A percentile compares a stretch with the other conserved stretches of the same genome.
These are phyloP conservation scores for Pegoplata infirma DNA, from an alignment of 2,888 invertebrate species.

Conservation along the genomic window DNA sequence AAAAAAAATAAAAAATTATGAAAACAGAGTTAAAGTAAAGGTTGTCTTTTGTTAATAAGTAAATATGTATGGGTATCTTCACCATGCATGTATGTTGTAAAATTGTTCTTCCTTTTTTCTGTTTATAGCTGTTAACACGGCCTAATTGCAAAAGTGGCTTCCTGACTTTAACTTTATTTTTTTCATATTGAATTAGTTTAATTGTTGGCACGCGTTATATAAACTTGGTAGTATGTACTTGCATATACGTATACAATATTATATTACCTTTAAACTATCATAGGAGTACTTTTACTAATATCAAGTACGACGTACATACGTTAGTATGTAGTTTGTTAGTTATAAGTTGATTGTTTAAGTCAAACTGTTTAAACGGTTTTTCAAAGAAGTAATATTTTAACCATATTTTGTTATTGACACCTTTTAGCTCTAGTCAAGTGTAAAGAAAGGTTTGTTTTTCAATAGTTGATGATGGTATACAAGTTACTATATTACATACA, in stretches of 20 bases:
- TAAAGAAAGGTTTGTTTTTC: slow-evolving; percentile 52
- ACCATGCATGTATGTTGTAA: background rate
- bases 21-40: background rate
- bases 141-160: slow-evolving; percentile 64
- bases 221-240: slow-evolving; percentile 3
- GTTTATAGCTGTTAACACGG: slow-evolving; percentile 54
- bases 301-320: background rate
- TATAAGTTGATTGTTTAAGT: slow-evolving; percentile 61
- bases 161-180: slow-evolving; percentile 26
- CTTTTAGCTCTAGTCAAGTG: slow-evolving; percentile 56
- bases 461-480: slow-evolving; percentile 35
- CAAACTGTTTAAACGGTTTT: slow-evolving; percentile 51
- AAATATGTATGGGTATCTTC: no score
- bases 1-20: no score
- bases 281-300: background rate
- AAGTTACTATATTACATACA: slow-evolving; percentile 50
- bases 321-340: background rate
- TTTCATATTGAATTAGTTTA: slow-evolving; percentile 64
- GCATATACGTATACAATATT: no score
- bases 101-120: background rate
- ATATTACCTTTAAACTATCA: slow-evolving; percentile 39
- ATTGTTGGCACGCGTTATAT: slow-evolving; percentile 64
- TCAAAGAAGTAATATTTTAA: slow-evolving; percentile 53
- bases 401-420: slow-evolving; percentile 63
- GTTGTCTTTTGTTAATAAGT: background rate